Conservation (phyloP, 2,113 vertebrate genomes). For the Bagarius yarrelli region DNA sequence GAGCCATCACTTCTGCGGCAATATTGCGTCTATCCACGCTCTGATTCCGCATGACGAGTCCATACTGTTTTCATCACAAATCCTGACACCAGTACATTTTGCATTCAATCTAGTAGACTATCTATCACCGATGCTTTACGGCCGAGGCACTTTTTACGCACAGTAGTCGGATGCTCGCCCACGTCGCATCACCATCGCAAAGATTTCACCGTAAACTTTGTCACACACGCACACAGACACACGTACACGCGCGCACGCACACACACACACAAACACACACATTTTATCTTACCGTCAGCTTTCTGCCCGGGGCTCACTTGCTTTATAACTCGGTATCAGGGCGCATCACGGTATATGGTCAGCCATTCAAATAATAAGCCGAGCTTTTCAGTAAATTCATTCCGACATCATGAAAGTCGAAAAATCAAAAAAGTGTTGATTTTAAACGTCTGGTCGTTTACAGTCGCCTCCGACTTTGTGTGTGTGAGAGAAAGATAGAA, state of each 20-base stretch:
- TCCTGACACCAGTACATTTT: not conserved
- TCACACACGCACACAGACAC: constrained; percentile 23
- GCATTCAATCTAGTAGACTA: not conserved
- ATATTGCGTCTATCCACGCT: constrained; percentile 18
- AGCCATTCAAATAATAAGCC: constrained; percentile 37
- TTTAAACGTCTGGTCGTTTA: constrained; percentile 1
- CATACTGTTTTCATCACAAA: not conserved
- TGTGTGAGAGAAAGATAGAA: not conserved
- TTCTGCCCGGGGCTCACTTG: constrained; percentile 34
- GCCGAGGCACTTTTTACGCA: constrained; percentile 26
- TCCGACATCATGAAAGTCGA: constrained; percentile 11
- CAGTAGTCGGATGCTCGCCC: constrained; percentile 36
- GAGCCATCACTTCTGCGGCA: constrained; percentile 8
- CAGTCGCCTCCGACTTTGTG: constrained; percentile 27
- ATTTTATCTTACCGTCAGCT: constrained; percentile 48
- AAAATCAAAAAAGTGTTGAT: constrained; percentile 3
- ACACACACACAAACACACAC: constrained; percentile 7
- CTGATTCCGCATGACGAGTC: constrained; percentile 8
- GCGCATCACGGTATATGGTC: constrained; percentile 39
- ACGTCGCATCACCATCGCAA: constrained; percentile 33
- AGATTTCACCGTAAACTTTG: constrained; percentile 44
- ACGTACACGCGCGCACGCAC: not conserved
- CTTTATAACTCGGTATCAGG: constrained; percentile 9
- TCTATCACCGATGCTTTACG: not conserved
- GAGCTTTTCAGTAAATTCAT: constrained; percentile 30